These are phyloP conservation scores for Neosilurus hyrtlii DNA, from an alignment of 2,797 vertebrate species.

Conservation along the genomic window DNA sequence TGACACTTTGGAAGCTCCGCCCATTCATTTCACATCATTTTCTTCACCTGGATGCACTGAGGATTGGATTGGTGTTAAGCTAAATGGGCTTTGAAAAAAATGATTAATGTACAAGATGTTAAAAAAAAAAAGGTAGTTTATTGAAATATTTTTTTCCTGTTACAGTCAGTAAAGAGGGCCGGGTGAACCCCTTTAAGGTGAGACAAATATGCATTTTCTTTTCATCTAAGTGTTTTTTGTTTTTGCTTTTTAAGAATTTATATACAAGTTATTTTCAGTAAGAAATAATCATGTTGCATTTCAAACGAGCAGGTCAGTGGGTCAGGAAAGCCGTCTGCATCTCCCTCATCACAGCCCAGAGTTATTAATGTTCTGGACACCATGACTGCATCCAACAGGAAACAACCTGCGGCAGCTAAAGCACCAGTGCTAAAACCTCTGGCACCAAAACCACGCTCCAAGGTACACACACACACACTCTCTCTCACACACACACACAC, in stretches of 20 bases:
- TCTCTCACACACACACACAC: slow-evolving; percentile 14
- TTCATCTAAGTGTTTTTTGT: background rate
- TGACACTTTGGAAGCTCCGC: background rate
- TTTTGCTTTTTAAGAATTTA: background rate
- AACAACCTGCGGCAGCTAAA: slow-evolving; percentile 63
- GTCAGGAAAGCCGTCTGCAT: slow-evolving; percentile 69
- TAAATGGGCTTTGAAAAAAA: too few species aligned
- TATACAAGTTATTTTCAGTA: background rate
- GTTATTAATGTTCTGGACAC: slow-evolving; percentile 82
- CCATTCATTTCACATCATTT: background rate
- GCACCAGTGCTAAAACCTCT: slow-evolving; percentile 85
- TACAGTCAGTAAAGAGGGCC: slow-evolving; percentile 72
- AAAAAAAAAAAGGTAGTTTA: too few species aligned
- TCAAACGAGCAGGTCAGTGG: slow-evolving; percentile 72
- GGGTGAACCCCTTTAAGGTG: slow-evolving; percentile 95
- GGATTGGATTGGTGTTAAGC: background rate
- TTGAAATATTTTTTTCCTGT: too few species aligned
- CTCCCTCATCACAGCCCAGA: slow-evolving; percentile 63
- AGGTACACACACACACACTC: slow-evolving; percentile 62
- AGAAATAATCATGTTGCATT: background rate
- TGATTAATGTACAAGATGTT: background rate
- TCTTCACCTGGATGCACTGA: too few species aligned
- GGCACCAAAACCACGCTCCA: slow-evolving; percentile 80
- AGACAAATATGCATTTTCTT: slow-evolving; percentile 37
- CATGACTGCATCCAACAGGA: slow-evolving; percentile 80